A percentile compares a stretch with the other conserved stretches of the same genome.
These are phyloP conservation scores for Caenorhabditis macrosperma DNA, from an alignment of 2,888 invertebrate species.

Conservation along the genomic window DNA sequence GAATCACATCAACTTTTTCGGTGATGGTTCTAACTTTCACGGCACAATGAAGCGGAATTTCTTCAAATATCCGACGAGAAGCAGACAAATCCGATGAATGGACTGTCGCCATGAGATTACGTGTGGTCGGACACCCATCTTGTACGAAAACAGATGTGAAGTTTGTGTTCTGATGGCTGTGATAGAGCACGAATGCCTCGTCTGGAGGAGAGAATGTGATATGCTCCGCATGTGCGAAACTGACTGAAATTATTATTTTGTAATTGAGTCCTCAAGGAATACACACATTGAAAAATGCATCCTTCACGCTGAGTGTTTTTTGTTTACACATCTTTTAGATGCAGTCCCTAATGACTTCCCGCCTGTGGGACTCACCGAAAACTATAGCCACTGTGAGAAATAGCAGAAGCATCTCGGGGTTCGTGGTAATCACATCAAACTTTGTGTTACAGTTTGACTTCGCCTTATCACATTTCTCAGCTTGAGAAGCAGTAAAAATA, in stretches of 20 bases:
- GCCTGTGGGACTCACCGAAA: conserved; percentile 13
- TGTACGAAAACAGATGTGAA: conserved; percentile 59
- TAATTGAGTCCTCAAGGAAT: not conserved
- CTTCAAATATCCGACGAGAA: conserved; percentile 59
- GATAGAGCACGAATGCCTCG: conserved; percentile 50
- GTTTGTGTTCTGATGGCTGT: conserved; percentile 57
- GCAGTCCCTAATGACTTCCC: conserved; percentile 16
- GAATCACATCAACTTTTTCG: conserved; percentile 62
- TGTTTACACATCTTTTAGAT: conserved; percentile 12
- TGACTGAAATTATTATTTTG: conserved; percentile 20
- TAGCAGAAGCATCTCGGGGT: not conserved
- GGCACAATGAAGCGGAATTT: conserved; percentile 66
- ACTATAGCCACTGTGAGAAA: conserved; percentile 4
- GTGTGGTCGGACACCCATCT: conserved; percentile 65
- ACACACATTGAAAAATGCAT: too few relatives aligned
- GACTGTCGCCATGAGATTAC: conserved; percentile 62
- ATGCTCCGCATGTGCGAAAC: conserved; percentile 17
- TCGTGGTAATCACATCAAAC: conserved; percentile 8
- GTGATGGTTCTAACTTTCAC: conserved; percentile 67
- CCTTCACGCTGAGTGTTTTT: too few relatives aligned
- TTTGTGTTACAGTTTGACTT: not conserved
- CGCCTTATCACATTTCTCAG: conserved; percentile 15
- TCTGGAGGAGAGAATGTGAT: conserved; percentile 55
- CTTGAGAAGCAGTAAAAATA: conserved; percentile 16
- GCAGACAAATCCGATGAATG: conserved; percentile 55